These are phyloP conservation scores for Tridacna gigas DNA, from an alignment of 2,888 invertebrate species.

Conservation along the genomic window DNA sequence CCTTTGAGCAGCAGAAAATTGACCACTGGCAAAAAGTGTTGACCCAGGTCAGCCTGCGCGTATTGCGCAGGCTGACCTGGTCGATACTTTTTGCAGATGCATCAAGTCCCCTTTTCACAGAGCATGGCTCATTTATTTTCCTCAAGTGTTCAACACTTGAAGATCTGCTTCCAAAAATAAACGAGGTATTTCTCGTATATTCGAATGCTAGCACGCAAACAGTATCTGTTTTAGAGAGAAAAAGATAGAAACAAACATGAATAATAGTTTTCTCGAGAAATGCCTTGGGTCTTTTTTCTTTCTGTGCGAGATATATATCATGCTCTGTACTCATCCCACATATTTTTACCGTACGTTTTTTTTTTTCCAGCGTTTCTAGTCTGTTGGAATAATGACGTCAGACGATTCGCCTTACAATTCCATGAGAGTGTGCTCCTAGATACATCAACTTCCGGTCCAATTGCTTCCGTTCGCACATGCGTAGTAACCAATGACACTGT, in stretches of 20 bases:
- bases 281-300: background rate
- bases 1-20: no score
- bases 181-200: no score
- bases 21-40: no score
- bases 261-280: background rate
- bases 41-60: no score
- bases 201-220: no score
- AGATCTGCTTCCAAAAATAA: no score
- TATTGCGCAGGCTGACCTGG: no score
- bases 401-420: constrained; percentile 50
- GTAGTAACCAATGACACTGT: constrained; percentile 36
- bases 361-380: constrained; percentile 42
- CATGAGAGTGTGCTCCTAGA: constrained; percentile 33
- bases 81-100: no score
- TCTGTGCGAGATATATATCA: background rate
- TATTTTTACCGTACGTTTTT: background rate
- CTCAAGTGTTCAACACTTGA: no score
- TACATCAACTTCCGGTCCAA: constrained; percentile 25
- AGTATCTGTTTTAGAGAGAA: background rate
- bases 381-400: constrained; percentile 48
- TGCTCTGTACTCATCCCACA: no score
- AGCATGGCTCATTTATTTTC: no score
- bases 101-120: no score
- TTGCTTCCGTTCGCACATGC: constrained; percentile 31
- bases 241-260: background rate